These are phyloP conservation scores for human (Homo sapiens) DNA, from an alignment of 2,113 vertebrate species.

Conservation along the genomic window DNA sequence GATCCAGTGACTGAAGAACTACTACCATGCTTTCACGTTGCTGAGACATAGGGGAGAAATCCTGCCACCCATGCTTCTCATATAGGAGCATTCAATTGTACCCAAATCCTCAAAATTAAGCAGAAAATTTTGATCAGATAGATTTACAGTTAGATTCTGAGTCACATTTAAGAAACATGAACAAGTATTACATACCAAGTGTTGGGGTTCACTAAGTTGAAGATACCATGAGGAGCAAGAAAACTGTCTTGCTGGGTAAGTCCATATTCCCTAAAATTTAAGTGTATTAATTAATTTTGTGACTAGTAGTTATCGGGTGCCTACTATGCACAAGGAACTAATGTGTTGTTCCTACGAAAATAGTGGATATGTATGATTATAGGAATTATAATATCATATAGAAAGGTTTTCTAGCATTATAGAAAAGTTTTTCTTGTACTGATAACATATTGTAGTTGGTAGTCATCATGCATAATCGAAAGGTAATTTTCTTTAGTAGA, in stretches of 20 bases:
- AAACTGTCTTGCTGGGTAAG: neutral
- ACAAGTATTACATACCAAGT: neutral
- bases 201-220: neutral
- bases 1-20: neutral
- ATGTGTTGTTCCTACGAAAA: neutral
- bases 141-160: neutral
- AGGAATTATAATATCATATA: neutral
- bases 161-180: constrained; percentile 10
- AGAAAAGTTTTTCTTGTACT: neutral
- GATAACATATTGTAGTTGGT: neutral
- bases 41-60: neutral
- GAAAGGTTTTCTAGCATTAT: neutral
- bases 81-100: neutral
- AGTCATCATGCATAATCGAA: neutral
- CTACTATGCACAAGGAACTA: neutral
- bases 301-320: neutral
- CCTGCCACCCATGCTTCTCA: neutral
- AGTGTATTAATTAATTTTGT: neutral
- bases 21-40: neutral
- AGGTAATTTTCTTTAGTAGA: neutral
- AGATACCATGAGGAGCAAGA: neutral
- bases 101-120: neutral
- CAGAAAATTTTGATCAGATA: neutral
- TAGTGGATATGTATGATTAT: neutral
- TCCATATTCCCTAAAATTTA: neutral